phyloP scores from a whole-genome alignment of 2,797 vertebrate genomes.

The Brachyrhaphis roseni region DNA sequence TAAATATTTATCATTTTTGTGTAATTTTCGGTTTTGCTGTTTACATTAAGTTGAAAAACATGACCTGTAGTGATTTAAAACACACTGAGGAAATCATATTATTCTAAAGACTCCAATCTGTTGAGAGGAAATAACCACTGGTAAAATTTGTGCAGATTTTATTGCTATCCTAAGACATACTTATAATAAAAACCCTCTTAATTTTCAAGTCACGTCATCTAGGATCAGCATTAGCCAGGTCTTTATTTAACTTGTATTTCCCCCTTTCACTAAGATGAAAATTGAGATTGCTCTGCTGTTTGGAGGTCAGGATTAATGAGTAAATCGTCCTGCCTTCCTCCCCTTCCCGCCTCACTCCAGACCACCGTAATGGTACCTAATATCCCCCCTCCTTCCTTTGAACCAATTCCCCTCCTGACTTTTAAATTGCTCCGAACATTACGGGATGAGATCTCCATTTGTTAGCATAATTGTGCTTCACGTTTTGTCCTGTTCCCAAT shows the following conservation, averaged over 20 bases:
- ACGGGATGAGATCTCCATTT: conserved; percentile 69
- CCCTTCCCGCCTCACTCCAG: conserved; percentile 55
- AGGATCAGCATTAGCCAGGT: conserved; percentile 9
- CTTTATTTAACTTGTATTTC: conserved; percentile 33
- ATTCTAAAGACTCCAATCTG: neutral
- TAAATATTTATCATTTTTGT: no score
- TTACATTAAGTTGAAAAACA: neutral
- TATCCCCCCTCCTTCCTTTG: conserved; percentile 43
- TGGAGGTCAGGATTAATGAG: conserved; percentile 67
- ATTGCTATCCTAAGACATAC: conserved; percentile 26
- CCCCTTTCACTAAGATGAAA: conserved; percentile 49
- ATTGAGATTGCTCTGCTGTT: conserved; percentile 50
- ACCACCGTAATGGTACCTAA: conserved; percentile 66
- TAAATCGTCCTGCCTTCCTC: conserved; percentile 41
- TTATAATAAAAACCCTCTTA: conserved; percentile 7
- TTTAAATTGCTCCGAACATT: conserved; percentile 66
- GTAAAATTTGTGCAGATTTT: conserved; percentile 28
- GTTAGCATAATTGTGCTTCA: conserved; percentile 70
- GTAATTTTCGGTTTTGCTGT: no score
- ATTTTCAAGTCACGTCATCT: neutral
- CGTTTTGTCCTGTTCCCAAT: conserved; percentile 50
- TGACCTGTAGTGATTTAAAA: conserved; percentile 17
- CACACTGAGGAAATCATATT: neutral
- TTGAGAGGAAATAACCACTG: conserved; percentile 29
- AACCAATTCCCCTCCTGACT: conserved; percentile 55